Evolutionary conservation across 2,888 invertebrate genomes (phyloP), one percentile per base, ranked within the genome.

Genomic region (Drosophila niveifrons): DNA sequence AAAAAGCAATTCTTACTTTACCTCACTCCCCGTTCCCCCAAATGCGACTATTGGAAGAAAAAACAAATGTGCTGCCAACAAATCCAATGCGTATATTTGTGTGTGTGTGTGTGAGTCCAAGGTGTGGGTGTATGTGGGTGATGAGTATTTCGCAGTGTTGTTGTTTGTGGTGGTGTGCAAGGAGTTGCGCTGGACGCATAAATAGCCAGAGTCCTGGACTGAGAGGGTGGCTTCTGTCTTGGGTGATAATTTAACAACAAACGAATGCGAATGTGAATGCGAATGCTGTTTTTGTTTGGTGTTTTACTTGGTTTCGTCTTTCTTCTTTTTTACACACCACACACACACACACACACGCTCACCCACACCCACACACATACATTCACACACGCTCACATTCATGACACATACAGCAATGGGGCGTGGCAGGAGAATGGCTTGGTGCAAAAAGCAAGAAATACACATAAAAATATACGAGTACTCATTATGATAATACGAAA

Each of bases 401-500:
- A 51, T 71, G 72, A 78, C 84, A 85, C 64, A 80, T 50, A 62
- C 10, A 52, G 18, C 50, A 13, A 34, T 10, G 46, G 44, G 67
- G 66, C 62, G 53, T 56, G 55, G 51, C 61, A 58, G 64, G 58
- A 59, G 66, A 53, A 50, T 50, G 56, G 70, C 28, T 71, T 75
- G 76, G 63, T 67, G 70, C 76, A 82, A 86, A 83, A 88, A 88
- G 77, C 77, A 78, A 83, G 84, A 82, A 71, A 85, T 79, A 75
- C 88, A 74, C 90, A 89, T 89, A 89, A 90, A 90, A 89, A 90
- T 88, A 89, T 90, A 89, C 90, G 90, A 90, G 82, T 74, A 72
- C 88, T 88, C 90, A 88, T 89, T 89, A 89, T 89, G 90, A 89
- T 89, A 90, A 89, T 89, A 89, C 89, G 88, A 89, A 84, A 90